Evolutionary conservation across 2,113 vertebrate species (phyloP), one percentile per base, ranked within the genome.

Genomic region (Dromiciops gliroides): DNA sequence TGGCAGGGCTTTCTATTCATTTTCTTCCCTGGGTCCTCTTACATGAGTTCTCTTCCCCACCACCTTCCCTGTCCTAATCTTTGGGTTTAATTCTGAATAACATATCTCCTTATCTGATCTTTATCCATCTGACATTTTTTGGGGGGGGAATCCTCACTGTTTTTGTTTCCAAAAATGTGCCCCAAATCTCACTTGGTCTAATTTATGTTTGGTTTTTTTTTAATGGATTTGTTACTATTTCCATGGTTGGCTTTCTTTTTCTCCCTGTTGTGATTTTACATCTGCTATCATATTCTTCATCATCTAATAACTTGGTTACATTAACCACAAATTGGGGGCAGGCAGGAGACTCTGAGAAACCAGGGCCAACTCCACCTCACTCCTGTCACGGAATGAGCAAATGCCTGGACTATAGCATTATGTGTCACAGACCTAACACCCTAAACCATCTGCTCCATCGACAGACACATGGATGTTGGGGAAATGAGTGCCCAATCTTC

Each of bases 401-500:
- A 56, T 95, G 94, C 94, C 89, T 95, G 95, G 6, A 92, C 89
- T 89, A 51, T 95, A 90, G 94, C 37, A 56, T 83, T 67, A 92
- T 47, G n/a, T 31, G 31, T 53, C 51, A 50, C 53, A 83, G 93
- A 94, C 94, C 94, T 47, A 90, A 52, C 0, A 4, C 75, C 93
- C 91, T 51, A 89, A 67, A 94, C 92, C 93, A 90, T 94, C 92
- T 96, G 97, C 94, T 92, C 22, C 90, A 94, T 92, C 51, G 16
- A 53, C 67, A 60, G 50, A 92, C 50, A 90, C 89, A 93, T 51
- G 96, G 93, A 94, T 93, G 95, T 56, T 95, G 93, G 92, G 51
- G 92, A 92, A 95, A 94, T 96, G 93, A 94, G 95, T 91, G 91
- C 94, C 96, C 97, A 93, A 93, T 90, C 95, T 94, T 94, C 95